Base-by-base conservation (phyloP, 2,113 vertebrate species). In the Barbus barbus region DNA sequence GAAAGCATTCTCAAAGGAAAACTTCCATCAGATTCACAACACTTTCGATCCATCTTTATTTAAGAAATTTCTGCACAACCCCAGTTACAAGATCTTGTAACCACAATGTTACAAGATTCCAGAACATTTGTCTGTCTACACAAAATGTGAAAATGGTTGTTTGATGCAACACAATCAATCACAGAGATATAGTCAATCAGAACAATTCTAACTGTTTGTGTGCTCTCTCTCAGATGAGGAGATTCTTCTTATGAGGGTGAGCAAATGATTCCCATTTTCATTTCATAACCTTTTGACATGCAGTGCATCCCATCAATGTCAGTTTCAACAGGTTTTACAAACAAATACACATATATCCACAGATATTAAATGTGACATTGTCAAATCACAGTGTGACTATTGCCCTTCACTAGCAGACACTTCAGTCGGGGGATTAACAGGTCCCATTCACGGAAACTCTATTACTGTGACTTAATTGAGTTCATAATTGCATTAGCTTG, bases 401-500 rank as follows among this genome's bases (percentile, higher is more conserved):
- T 76, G 26, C 26, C 46, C n/a, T 76, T 1, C 31, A 41, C 56
- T 44, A 26, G 44, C 13, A 79, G 56, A 79, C 77, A 28, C 56
- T 61, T 79, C 36, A 44, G 14, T 61, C 75, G 12, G 56, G 56
- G 36, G 36, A 44, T 78, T 60, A 78, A 36, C 33, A 78, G 28
- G 51, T 77, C 75, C 20, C 20, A 4, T 78, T 78, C 51, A 79
- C 3, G 9, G 77, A 79, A 63, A 79, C 36, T 61, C 77, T 79
- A 79, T 79, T 79, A 79, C 77, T 61, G 36, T 1, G 33, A 79
- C 56, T 79, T 79, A 79, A 79, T 79, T 63, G 56, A 61, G 36
- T 79, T 79, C 13, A 79, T 79, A 61, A 79, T 63, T 79, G 77
- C n/a, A 79, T 79, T 79, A 79, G 76, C 36, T 78, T 56, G 28